Conservation (phyloP, 2,113 vertebrate species). For the Pelecanoides urinatrix region DNA sequence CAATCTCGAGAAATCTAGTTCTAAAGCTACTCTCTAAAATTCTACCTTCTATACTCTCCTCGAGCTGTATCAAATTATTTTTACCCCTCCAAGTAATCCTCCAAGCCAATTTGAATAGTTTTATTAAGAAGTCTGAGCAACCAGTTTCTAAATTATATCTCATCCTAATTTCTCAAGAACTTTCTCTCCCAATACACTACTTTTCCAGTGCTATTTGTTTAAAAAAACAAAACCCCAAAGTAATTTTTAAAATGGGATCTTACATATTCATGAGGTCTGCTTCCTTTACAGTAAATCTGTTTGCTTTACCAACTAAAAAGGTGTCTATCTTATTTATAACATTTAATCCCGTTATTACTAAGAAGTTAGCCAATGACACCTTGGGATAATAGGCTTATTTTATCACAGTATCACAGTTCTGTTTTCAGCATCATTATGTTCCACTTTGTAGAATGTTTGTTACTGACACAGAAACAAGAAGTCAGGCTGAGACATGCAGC, state of each 20-base stretch:
- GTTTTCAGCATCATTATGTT: background rate
- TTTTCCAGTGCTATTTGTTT: background rate
- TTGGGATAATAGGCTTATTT: slow-evolving; percentile 31
- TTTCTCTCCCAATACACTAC: background rate
- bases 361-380: slow-evolving; percentile 14
- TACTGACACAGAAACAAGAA: background rate
- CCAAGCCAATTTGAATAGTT: background rate
- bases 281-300: background rate
- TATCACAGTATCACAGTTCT: background rate
- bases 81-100: background rate
- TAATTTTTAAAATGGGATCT: background rate
- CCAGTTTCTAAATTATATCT: background rate
- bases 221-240: background rate
- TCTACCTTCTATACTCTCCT: background rate
- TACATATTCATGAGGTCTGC: background rate
- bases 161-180: background rate
- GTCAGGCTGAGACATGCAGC: background rate
- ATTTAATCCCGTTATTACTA: slow-evolving; percentile 12
- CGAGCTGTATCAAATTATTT: background rate
- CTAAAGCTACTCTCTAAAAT: background rate
- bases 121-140: background rate
- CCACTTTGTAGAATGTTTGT: background rate
- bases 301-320: background rate
- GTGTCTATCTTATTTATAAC: background rate
- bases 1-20: background rate